Percentiles rank a stretch among this genome's conserved stretches.
phyloP scores from a whole-genome alignment of 2,888 invertebrate genomes.

The Luffia ferchaultella region DNA sequence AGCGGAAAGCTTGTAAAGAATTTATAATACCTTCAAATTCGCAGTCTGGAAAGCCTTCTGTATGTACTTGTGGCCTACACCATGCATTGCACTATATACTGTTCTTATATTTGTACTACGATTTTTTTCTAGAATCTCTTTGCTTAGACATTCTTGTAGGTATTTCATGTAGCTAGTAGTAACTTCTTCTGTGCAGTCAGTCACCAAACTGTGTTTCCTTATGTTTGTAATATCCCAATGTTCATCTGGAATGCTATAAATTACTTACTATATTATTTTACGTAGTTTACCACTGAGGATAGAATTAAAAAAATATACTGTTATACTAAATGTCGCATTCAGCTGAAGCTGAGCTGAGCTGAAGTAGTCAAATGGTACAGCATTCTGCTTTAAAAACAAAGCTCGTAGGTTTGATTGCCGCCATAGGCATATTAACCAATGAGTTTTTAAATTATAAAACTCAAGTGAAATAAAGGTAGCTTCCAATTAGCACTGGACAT shows the following conservation, averaged over 20 bases:
- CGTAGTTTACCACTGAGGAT: background rate
- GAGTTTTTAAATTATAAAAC: too few species aligned
- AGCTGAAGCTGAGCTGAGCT: too few species aligned
- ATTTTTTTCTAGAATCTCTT: conserved; percentile 62
- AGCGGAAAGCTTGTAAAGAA: too few species aligned
- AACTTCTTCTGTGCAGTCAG: conserved; percentile 76
- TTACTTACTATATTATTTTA: background rate
- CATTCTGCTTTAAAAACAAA: too few species aligned
- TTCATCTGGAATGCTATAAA: conserved; percentile 68
- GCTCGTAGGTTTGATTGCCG: too few species aligned
- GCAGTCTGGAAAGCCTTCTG: conserved; percentile 76
- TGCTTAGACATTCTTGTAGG: conserved; percentile 60
- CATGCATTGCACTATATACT: conserved; percentile 98
- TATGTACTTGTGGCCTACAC: conserved; percentile 88
- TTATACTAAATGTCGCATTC: too few species aligned
- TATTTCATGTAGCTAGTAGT: conserved; percentile 72
- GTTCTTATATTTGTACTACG: conserved; percentile 67
- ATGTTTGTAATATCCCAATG: conserved; percentile 80
- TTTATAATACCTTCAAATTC: conserved; percentile 70
- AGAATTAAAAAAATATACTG: too few species aligned
- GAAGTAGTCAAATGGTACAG: too few species aligned
- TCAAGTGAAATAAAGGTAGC: too few species aligned
- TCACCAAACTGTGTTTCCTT: conserved; percentile 57
- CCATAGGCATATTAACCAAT: too few species aligned
- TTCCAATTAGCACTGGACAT: too few species aligned